Base-by-base conservation (phyloP, 1,140 invertebrate species). In the Maconellicoccus hirsutus region DNA sequence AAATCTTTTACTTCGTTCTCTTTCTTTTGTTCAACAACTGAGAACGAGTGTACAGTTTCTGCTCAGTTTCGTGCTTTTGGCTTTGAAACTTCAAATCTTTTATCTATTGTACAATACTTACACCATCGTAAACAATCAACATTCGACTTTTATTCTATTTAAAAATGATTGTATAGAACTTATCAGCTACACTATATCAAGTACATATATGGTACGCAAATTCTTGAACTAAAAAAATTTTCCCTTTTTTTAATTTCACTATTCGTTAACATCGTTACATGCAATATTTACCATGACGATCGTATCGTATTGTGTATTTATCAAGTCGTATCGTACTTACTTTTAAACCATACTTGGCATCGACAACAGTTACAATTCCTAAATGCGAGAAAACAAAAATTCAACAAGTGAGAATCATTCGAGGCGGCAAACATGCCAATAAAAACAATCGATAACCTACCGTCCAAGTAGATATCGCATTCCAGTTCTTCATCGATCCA, bases 401-500 rank as follows among this genome's bases (percentile, higher is more conserved):
- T 33, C 12, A 70, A 70, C 19, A 21, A 33, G n/a, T n/a, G n/a
- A 6, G 26, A 70, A 39, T 39, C 3, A 33, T 52, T 52, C 42
- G 42, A 52, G n/a, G n/a, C 4, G n/a, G n/a, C 10, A 16, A 70
- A 39, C 6, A 70, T 25, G 3, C 1, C 6, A 7, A n/a, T 33
- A 70, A 70, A 70, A 25, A 66, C 16, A 23, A 66, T 26, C 22
- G 6, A 16, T 19, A 70, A 70, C 72, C 77, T 79, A 83, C 83
- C 84, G 80, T 86, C 85, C n/a, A 86, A 76, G 75, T 79, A 85
- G 59, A 86, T 76, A 75, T 86, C 84, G 78, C 83, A 84, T 73
- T 83, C 83, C 1, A 86, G 76, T 71, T 86, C 84, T 73, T 85
- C 82, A 77, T 86, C 85, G 42, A 86, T 71, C 85, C 85, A 86